These are phyloP conservation scores for Donacobius atricapilla DNA, from an alignment of 2,113 vertebrate species.

Conservation along the genomic window DNA sequence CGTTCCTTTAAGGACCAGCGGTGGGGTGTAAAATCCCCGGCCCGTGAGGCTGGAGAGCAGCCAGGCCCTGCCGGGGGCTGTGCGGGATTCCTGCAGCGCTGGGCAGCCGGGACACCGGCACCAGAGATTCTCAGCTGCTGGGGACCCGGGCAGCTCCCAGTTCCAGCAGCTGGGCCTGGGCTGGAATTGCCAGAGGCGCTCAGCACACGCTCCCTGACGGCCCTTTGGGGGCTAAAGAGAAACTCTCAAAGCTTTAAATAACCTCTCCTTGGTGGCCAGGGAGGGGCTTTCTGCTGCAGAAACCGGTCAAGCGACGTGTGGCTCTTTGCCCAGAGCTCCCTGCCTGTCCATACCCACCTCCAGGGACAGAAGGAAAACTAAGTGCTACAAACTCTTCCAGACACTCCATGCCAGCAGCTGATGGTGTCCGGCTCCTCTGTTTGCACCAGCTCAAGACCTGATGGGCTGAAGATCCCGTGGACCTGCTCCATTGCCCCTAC, in stretches of 20 bases:
- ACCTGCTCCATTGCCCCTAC: not conserved
- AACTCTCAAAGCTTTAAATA: not conserved
- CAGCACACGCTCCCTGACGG: not conserved
- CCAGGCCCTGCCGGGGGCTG: not conserved
- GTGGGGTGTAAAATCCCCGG: not conserved
- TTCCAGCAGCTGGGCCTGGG: not conserved
- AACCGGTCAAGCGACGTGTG: not conserved
- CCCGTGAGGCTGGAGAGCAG: not conserved
- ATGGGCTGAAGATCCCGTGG: not conserved
- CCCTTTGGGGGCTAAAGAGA: not conserved
- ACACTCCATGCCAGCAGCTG: not conserved
- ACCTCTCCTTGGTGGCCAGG: not conserved
- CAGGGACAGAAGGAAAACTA: not conserved
- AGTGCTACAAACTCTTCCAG: not conserved
- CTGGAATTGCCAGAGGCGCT: not conserved
- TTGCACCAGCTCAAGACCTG: not conserved
- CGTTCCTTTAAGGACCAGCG: not conserved
- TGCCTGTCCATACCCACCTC: not conserved
- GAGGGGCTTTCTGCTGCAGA: not conserved
- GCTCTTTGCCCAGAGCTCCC: not conserved
- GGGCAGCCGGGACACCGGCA: not conserved
- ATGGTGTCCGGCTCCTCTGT: not conserved
- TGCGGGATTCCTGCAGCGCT: not conserved
- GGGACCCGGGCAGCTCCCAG: not conserved
- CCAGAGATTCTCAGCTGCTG: constrained; percentile 36